Conservation (phyloP, 2,113 vertebrate species). For the Daboia siamensis region DNA sequence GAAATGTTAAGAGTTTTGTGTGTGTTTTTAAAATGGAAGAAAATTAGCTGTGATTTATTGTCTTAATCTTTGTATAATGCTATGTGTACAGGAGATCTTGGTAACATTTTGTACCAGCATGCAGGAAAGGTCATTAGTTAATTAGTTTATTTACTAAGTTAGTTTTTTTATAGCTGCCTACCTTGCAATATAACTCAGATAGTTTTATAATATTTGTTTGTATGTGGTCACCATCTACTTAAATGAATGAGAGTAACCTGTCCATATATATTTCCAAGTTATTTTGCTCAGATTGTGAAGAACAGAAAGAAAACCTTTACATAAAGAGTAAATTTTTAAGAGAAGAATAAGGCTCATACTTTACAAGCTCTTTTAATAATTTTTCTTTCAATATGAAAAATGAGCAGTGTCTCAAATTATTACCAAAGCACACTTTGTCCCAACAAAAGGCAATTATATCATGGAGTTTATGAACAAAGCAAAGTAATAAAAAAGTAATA, state of each 20-base stretch:
- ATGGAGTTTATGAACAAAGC: conserved; percentile 53
- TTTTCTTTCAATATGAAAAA: conserved; percentile 51
- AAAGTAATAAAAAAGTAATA: conserved; percentile 69
- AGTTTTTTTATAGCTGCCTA: neutral
- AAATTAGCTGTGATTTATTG: neutral
- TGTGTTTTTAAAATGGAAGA: neutral
- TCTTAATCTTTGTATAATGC: neutral
- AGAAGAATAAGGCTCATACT: conserved; percentile 24
- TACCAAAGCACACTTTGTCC: conserved; percentile 59
- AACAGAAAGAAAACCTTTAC: conserved; percentile 23
- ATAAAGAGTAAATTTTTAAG: conserved; percentile 8
- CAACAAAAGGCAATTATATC: conserved; percentile 57
- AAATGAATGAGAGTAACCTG: neutral
- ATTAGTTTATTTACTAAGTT: neutral
- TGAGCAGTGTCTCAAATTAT: conserved; percentile 57
- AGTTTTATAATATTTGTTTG: neutral
- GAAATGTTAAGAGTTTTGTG: neutral
- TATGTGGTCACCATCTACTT: neutral
- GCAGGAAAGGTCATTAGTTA: neutral
- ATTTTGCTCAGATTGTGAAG: conserved; percentile 40
- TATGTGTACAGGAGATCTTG: neutral
- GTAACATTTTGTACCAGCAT: neutral
- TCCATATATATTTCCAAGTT: neutral
- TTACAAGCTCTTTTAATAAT: conserved; percentile 38
- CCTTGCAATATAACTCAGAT: neutral